A percentile compares a stretch with the other conserved stretches of the same genome.
Conservation (phyloP, 30 jellyfish, hydroid and myxozoan genomes). For the Nemopilema nomurai region DNA sequence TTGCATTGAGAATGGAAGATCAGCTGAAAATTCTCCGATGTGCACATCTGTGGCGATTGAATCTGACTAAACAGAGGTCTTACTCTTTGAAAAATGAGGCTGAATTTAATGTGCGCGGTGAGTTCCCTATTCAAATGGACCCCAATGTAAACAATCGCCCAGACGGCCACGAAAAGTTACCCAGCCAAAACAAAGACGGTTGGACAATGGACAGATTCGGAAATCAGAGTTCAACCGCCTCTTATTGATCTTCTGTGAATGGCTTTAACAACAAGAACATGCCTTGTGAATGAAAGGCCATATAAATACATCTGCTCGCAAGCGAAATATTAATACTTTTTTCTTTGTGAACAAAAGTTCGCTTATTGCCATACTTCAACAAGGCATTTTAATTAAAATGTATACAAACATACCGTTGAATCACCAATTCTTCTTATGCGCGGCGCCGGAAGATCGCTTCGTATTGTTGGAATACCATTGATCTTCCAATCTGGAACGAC, state of each 20-base stretch:
- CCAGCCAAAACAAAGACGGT: not conserved
- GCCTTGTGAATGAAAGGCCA: not conserved
- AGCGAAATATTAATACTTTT: not conserved
- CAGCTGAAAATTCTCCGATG: not conserved
- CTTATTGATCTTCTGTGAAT: not conserved
- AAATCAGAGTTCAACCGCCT: not conserved
- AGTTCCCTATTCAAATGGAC: not conserved
- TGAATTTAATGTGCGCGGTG: not conserved
- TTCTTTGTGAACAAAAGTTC: not conserved
- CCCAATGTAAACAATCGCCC: not conserved
- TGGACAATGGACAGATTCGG: not conserved
- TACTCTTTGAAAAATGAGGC: not conserved
- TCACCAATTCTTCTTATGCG: constrained; percentile 89
- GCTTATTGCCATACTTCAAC: not conserved
- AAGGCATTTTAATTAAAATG: not conserved
- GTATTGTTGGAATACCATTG: constrained; percentile 88
- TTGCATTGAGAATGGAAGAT: not conserved
- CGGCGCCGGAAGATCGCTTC: constrained; percentile 99
- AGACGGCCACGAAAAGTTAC: not conserved
- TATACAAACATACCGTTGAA: constrained; percentile 66
- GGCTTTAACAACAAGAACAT: not conserved
- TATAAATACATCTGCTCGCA: not conserved
- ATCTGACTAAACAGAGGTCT: not conserved
- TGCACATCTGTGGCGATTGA: not conserved
- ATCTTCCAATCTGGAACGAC: constrained; percentile 52